Evolutionary conservation across 2,113 vertebrate species (phyloP).

Genomic region (Merops nubicus): DNA sequence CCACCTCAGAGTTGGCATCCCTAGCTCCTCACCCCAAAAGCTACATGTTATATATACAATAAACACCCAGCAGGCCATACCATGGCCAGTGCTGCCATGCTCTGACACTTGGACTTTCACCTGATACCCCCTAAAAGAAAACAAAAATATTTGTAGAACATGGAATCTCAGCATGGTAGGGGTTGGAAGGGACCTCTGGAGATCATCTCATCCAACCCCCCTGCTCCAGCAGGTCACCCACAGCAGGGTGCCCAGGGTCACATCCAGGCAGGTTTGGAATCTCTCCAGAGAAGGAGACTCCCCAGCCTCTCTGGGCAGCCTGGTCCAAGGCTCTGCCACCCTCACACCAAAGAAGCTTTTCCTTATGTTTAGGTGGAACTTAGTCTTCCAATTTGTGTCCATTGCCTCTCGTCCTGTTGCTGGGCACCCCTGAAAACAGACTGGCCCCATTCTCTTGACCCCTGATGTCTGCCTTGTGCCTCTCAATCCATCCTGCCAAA

Average conservation of each 20-base stretch:
- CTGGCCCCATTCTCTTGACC: neutral
- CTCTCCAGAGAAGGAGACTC: neutral
- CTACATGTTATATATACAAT: fast-evolving
- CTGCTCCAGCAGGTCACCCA: neutral
- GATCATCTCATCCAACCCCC: neutral
- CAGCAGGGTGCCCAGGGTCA: neutral
- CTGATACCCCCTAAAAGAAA: neutral
- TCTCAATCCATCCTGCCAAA: neutral
- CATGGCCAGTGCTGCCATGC: neutral
- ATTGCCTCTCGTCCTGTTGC: neutral
- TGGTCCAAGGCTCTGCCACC: too few species aligned
- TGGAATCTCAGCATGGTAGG: neutral
- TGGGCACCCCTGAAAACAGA: neutral
- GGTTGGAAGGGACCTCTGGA: neutral
- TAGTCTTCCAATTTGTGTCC: neutral
- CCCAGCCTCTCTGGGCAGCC: neutral
- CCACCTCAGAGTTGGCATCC: neutral
- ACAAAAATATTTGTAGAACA: neutral
- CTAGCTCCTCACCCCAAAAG: neutral
- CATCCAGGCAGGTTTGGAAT: neutral
- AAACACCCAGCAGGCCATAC: neutral
- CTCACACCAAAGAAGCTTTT: neutral
- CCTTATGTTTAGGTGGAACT: neutral
- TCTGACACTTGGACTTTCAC: neutral
- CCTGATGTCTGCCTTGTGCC: too few species aligned